A percentile compares a stretch with the other conserved stretches of the same genome.
Evolutionary conservation across 2,888 invertebrate genomes (phyloP).

Genomic region (Dryobota labecula): DNA sequence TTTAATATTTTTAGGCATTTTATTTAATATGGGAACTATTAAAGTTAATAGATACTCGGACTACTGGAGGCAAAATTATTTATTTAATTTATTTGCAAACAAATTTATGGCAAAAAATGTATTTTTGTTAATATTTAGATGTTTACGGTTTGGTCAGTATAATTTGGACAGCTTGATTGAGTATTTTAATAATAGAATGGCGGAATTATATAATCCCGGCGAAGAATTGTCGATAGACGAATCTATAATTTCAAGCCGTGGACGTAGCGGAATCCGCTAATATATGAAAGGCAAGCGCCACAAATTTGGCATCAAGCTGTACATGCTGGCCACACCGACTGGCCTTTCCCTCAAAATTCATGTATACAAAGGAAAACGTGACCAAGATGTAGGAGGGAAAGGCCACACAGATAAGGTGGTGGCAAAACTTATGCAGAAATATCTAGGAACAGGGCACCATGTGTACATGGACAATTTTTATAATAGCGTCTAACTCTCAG

Average conservation of each 20-base stretch:
- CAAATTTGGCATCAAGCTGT: neutral
- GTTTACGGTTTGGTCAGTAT: slow-evolving; percentile 5
- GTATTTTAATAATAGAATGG: neutral
- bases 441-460: neutral
- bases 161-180: neutral
- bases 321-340: slow-evolving; percentile 8
- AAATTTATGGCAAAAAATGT: neutral
- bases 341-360: slow-evolving; percentile 16
- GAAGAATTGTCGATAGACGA: neutral
- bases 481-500: neutral
- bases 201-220: slow-evolving; percentile 3
- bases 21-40: neutral
- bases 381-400: slow-evolving; percentile 6
- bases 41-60: neutral
- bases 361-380: neutral
- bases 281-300: neutral
- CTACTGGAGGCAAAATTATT: neutral
- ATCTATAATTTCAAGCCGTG: neutral
- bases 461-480: neutral
- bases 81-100: neutral
- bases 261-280: slow-evolving; percentile 1
- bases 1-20: neutral
- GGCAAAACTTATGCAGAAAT: neutral
- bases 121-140: neutral
- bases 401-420: slow-evolving; percentile 1